Base-by-base conservation (phyloP, 23 tunicate species). In the Halocynthia roretzi region DNA sequence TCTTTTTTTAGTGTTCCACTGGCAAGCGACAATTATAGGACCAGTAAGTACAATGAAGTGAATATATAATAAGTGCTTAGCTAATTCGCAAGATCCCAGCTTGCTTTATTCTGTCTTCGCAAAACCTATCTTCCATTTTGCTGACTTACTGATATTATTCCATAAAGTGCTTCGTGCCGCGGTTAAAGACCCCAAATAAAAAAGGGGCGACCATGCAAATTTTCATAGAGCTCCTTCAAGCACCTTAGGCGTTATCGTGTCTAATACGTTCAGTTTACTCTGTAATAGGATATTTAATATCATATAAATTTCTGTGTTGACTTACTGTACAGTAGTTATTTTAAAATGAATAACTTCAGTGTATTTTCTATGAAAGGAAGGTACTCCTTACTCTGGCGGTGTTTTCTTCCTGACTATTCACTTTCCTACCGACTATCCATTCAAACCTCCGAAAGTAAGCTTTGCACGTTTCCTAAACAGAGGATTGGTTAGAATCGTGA, bases 361-460 rank as follows among this genome's bases (percentile, higher is more conserved):
- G 44, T 31, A 31, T 72, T 22, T 82, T 23, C 70, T 5, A 18
- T 68, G 69, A 12, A 56, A 86, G 92, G 51, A 48, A n/a, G 92
- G 80, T 56, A 62, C 85, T 49, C 95, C 95, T 7, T 87, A 66
- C 53, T 7, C 53, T 19, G 95, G 95, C 20, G 95, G 95, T 7
- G 88, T 88, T 49, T 88, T 90, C 77, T 90, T 84, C 48, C 83
- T 90, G 23, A 73, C 44, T 5, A 85, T 90, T 20, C 86, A 88
- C 53, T 88, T 88, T 70, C 95, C 95, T 56, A 88, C 95, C 51
- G 95, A 88, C 71, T 88, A 88, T 53, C 95, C 95, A 20, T 88
- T 88, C 61, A 88, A 88, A 61, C 95, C 95, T 10, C 95, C 95
- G 22, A 88, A 83, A 64, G 87, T 88, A 52, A 71, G 79, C 1